These are phyloP conservation scores for Heteractis magnifica DNA, from an alignment of 92 coral and sea anemone species.

Conservation along the genomic window DNA sequence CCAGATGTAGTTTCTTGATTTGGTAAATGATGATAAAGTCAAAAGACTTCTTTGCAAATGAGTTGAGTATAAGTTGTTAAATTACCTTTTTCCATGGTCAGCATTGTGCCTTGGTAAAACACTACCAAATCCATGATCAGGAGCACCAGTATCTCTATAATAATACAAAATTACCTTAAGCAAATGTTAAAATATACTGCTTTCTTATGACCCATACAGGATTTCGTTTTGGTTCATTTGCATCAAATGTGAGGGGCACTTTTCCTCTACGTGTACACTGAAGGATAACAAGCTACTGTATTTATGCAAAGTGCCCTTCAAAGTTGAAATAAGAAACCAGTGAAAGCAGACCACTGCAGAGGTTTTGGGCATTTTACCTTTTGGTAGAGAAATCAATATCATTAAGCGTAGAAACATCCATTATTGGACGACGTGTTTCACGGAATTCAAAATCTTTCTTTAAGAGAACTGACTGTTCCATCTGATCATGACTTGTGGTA, in stretches of 20 bases:
- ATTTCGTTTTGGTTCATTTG: too few relatives aligned
- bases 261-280: too few relatives aligned
- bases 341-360: not conserved
- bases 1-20: too few relatives aligned
- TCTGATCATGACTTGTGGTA: slow-evolving; percentile 96
- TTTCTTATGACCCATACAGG: too few relatives aligned
- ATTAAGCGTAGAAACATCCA: slow-evolving; percentile 67
- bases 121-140: slow-evolving; percentile 91
- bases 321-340: too few relatives aligned
- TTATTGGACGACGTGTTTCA: slow-evolving; percentile 82
- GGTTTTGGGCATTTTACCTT: not conserved
- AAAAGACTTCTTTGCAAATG: not conserved
- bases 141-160: slow-evolving; percentile 88
- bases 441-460: slow-evolving; percentile 86
- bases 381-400: slow-evolving; percentile 66
- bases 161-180: not conserved
- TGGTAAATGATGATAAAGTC: too few relatives aligned
- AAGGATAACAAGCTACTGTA: too few relatives aligned
- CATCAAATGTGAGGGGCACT: too few relatives aligned
- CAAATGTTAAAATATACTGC: too few relatives aligned
- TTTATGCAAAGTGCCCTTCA: too few relatives aligned
- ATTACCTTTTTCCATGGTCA: slow-evolving; percentile 87
- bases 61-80: not conserved
- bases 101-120: slow-evolving; percentile 90
- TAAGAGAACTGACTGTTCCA: slow-evolving; percentile 85